Evolutionary conservation across 2,113 vertebrate genomes (phyloP).

Genomic region (Phrynocephalus versicolor): DNA sequence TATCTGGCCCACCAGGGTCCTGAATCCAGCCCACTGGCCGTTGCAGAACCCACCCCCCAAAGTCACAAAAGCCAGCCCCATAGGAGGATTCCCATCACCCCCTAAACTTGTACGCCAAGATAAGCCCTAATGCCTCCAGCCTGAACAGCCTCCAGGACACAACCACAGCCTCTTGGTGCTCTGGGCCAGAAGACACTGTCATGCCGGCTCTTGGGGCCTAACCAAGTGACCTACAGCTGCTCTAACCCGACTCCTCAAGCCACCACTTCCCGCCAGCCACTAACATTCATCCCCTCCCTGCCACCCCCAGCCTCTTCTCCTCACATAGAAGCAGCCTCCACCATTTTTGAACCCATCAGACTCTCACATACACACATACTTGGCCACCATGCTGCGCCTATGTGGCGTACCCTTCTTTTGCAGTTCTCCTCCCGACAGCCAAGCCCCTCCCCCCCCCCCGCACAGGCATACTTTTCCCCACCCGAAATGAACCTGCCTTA

Average conservation of each 20-base stretch:
- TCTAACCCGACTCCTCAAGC: slow-evolving; percentile 26
- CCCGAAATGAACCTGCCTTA: slow-evolving; percentile 3
- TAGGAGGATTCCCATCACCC: slow-evolving; percentile 23
- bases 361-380: slow-evolving; percentile 83
- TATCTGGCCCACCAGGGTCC: too few species aligned
- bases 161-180: slow-evolving; percentile 28
- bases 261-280: slow-evolving; percentile 55
- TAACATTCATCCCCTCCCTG: slow-evolving; percentile 43
- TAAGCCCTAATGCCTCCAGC: slow-evolving; percentile 32
- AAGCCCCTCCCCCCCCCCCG: slow-evolving; percentile 54
- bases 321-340: slow-evolving; percentile 79
- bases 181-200: slow-evolving; percentile 37
- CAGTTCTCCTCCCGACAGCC: slow-evolving; percentile 14
- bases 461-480: slow-evolving; percentile 23
- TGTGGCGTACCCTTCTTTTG: slow-evolving; percentile 51
- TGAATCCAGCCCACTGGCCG: too few species aligned
- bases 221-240: neutral
- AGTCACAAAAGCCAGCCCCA: slow-evolving; percentile 21
- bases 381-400: slow-evolving; percentile 64
- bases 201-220: slow-evolving; percentile 22
- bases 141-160: slow-evolving; percentile 29
- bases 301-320: slow-evolving; percentile 64
- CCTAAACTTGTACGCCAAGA: slow-evolving; percentile 44
- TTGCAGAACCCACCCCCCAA: too few species aligned
- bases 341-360: slow-evolving; percentile 92